These are phyloP conservation scores for Escarpia spicata DNA, from an alignment of 2,888 invertebrate species.

Conservation along the genomic window DNA sequence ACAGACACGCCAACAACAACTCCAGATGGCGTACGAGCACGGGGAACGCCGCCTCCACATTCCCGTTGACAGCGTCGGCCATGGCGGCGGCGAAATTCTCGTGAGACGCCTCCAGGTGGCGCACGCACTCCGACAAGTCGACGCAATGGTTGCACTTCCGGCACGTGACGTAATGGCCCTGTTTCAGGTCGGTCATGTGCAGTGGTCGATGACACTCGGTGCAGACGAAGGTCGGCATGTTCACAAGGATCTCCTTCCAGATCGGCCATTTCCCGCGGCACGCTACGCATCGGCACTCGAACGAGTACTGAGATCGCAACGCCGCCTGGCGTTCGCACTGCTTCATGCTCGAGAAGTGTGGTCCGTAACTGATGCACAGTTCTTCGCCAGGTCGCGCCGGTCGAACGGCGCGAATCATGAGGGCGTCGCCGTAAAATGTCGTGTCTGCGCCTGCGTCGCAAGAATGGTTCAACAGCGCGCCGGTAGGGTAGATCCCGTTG, in stretches of 20 bases:
- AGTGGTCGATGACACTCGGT: conserved; percentile 31
- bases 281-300: conserved; percentile 73
- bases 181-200: conserved; percentile 21
- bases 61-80: conserved; percentile 49
- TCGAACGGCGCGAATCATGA: conserved; percentile 77
- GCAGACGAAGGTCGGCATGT: conserved; percentile 36
- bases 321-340: conserved; percentile 72
- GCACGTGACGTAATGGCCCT: conserved; percentile 31
- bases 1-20: conserved; percentile 51
- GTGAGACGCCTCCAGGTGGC: conserved; percentile 48
- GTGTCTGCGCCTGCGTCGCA: conserved; percentile 84
- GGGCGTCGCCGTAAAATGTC: conserved; percentile 77
- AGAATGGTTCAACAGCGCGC: conserved; percentile 91
- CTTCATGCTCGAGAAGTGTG: conserved; percentile 46
- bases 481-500: conserved; percentile 85
- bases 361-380: conserved; percentile 82
- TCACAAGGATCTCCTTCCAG: conserved; percentile 42
- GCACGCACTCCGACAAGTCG: conserved; percentile 31
- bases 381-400: conserved; percentile 76
- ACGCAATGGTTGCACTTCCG: conserved; percentile 27
- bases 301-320: conserved; percentile 79
- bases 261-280: conserved; percentile 57
- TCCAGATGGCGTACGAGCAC: conserved; percentile 50
- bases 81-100: conserved; percentile 50
- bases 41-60: conserved; percentile 45